Conservation (phyloP, 30 jellyfish, hydroid and myxozoan genomes). For the Turritopsis rubra region DNA sequence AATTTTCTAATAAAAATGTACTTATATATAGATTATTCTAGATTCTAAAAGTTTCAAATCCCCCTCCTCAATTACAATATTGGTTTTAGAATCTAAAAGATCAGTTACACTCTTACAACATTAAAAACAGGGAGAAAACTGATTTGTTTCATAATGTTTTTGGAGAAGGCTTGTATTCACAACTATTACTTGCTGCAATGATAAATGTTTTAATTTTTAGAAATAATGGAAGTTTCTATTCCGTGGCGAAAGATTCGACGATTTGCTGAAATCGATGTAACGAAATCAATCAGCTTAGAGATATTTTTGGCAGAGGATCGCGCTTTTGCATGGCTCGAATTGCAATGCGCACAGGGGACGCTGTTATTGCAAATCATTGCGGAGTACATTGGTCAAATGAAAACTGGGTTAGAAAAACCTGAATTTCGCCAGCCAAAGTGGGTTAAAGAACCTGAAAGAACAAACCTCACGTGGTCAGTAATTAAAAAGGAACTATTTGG, state of each 20-base stretch:
- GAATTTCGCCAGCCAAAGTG: slow-evolving; percentile 47
- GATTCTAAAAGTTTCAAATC: no score
- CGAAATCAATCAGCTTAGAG: slow-evolving; percentile 46
- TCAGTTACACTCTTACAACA: no score
- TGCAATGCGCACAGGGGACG: slow-evolving; percentile 65
- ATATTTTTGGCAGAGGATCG: slow-evolving; percentile 58
- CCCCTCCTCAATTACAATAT: no score
- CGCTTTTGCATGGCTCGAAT: slow-evolving; percentile 78
- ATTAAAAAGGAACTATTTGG: slow-evolving; percentile 75
- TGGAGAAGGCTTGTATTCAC: no score
- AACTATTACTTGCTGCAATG: background rate
- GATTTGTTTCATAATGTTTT: no score
- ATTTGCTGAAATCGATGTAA: slow-evolving; percentile 70
- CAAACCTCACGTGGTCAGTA: slow-evolving; percentile 52
- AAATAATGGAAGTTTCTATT: slow-evolving; percentile 46
- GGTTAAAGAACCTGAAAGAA: slow-evolving; percentile 41
- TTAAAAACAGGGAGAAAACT: no score
- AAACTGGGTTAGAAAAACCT: slow-evolving; percentile 36
- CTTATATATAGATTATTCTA: no score
- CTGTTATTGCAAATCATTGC: slow-evolving; percentile 61
- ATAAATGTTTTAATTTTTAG: slow-evolving; percentile 14
- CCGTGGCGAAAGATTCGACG: slow-evolving; percentile 97
- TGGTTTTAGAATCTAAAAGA: no score
- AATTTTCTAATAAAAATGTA: no score
- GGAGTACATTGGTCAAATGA: slow-evolving; percentile 57